Evolutionary conservation across 2,797 vertebrate genomes (phyloP), one percentile per base, ranked within the genome.

Genomic region (Coilia nasus): DNA sequence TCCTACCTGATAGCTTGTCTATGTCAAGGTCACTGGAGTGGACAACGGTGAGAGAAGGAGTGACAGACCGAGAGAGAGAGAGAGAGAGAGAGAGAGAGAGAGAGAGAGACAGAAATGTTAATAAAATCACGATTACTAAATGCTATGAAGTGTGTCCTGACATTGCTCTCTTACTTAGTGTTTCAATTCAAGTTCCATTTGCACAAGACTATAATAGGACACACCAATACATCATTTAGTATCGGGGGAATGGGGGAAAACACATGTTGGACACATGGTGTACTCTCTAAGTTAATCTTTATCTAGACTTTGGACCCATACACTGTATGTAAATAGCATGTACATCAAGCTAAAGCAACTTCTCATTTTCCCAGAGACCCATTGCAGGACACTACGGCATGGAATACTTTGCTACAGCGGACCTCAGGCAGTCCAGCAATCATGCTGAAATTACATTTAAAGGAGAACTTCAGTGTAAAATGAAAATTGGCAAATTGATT

Each of bases 1-100:
- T 86, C 90, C 21, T 47, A 90, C 90, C 90, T 88, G 90, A 90
- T 59, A 90, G 86, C 87, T 89, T 90, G 86, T 85, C 90, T 78
- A 85, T 90, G 82, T 89, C 85, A 47, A 82, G 86, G 83, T 87
- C 57, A 86, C 84, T 90, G 25, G 85, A 84, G 86, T 47, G 0
- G 28, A 71, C 23, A 28, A 10, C 25, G 4, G 21, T 6, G 59
- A n/a, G 23, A 23, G 60, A n/a, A 25, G 60, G 60, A 25, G n/a
- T 41, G 35, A 41, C 35, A 41, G 35, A 41, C 35, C 35, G 5
- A 41, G n/a, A 41, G 5, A 41, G 35, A 41, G 35, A 41, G 2
- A 41, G 35, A 41, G 35, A 41, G 2, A 41, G 35, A 41, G 35
- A 41, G 35, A 41, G 35, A 41, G 5, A 41, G 35, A 41, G 35